Base-by-base conservation (phyloP, 2,888 invertebrate genomes). In the Chalcosyrphus nemorum region DNA sequence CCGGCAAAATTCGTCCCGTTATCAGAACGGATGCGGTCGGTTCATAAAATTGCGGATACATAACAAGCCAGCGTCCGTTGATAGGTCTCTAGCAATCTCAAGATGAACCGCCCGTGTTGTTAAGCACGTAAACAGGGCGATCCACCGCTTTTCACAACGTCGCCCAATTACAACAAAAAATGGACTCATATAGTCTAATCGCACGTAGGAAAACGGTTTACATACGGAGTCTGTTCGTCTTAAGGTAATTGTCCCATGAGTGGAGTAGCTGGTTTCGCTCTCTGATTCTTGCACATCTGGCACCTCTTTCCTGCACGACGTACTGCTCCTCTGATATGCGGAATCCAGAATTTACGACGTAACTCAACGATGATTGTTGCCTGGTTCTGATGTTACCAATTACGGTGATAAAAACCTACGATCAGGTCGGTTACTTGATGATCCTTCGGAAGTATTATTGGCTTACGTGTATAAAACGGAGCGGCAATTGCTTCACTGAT, bases 1-100 rank as follows among this genome's bases (percentile, higher is more conserved):
- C 84, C 84, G n/a, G 85, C 38, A 13, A 86, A 85, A 24, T 85
- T 85, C 0, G 81, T 86, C 0, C 65, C 81, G 32, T 85, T 86
- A 13, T 81, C 81, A 2, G 74, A 74, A 15, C 78, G 54, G 19
- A 82, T 80, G 9, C 41, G 41, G 71, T 1, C 71, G 66, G 57
- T 77, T 86, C n/a, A 81, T 47, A 41, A 85, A 81, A 43, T 85
- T 85, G 17, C 75, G 50, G 0, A 85, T 54, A 38, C 78, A 75
- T 5, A 85, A 35, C 11, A 85, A 7, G 35, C 68, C 81, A 1
- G 85, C 52, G 17, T 85, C 85, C 7, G 61, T 78, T 0, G 85
- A 81, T 0, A 86, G 35, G 29, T 80, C 35, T 5, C 56, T 54
- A 1, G 63, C 71, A 21, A 78, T 15, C 27, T 84, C 86, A 17